phyloP scores from a whole-genome alignment of 53 echinoderm and acorn worm species.

The Paracentrotus lividus region DNA sequence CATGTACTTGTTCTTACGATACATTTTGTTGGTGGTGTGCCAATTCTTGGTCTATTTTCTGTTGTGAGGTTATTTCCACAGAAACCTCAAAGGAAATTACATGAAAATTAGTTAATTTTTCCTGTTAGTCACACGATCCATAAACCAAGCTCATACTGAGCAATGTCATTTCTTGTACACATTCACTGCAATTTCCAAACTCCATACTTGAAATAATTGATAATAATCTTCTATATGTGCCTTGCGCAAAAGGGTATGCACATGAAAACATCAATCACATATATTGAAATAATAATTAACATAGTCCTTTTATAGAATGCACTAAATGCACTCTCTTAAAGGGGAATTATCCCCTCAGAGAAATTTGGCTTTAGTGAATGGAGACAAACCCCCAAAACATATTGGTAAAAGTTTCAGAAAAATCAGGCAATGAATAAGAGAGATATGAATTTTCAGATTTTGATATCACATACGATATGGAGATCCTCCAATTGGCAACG shows the following conservation, averaged over 20 bases:
- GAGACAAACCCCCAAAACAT: too few species aligned
- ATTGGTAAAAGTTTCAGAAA: too few species aligned
- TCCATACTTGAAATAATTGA: background rate
- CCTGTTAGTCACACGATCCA: background rate
- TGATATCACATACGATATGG: too few species aligned
- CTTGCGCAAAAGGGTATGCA: background rate
- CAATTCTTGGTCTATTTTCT: background rate
- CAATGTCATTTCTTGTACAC: background rate
- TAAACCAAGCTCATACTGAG: slow-evolving; percentile 12
- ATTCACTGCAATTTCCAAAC: background rate
- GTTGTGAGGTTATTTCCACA: background rate
- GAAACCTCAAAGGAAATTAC: slow-evolving; percentile 22
- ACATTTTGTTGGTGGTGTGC: background rate
- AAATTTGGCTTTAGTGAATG: too few species aligned
- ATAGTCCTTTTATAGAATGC: background rate
- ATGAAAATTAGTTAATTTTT: background rate
- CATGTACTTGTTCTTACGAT: background rate
- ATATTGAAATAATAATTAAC: background rate
- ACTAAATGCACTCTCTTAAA: background rate
- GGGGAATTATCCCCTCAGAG: too few species aligned
- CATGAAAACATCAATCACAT: background rate
- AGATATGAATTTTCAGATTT: too few species aligned
- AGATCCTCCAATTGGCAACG: too few species aligned
- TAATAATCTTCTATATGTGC: background rate
- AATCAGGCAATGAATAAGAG: too few species aligned